A percentile compares a stretch with the other conserved stretches of the same genome.
Evolutionary conservation across 2,113 vertebrate species (phyloP).

Genomic region (Rhagologus leucostigma): DNA sequence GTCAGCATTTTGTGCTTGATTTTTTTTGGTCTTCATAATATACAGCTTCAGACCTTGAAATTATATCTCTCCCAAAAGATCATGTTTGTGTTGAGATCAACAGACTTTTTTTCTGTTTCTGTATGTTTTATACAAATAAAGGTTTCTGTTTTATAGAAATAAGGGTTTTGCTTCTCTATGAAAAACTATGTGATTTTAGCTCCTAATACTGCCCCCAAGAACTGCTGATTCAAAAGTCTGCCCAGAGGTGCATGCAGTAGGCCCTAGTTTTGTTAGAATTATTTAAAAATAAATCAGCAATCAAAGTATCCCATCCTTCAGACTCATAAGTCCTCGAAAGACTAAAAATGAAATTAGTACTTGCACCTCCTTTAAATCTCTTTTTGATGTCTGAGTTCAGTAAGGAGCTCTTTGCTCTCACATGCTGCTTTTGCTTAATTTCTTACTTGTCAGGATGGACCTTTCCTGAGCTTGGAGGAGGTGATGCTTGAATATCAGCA

Average conservation of each 20-base stretch:
- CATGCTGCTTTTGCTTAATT: background rate
- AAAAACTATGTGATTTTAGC: background rate
- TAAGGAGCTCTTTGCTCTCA: background rate
- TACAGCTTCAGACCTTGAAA: background rate
- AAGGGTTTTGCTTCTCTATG: background rate
- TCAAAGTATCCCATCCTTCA: background rate
- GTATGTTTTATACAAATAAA: background rate
- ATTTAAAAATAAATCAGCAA: background rate
- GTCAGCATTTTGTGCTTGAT: background rate
- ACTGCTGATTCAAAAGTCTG: background rate
- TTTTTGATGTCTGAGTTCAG: background rate
- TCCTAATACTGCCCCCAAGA: background rate
- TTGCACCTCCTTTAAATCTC: background rate
- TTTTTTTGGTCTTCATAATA: background rate
- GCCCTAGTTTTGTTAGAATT: background rate
- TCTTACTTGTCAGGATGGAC: background rate
- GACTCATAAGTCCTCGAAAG: background rate
- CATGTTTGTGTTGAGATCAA: background rate
- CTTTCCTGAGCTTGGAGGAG: background rate
- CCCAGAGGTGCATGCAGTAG: background rate
- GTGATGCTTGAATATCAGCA: background rate
- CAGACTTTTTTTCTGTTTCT: background rate
- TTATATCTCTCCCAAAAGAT: background rate
- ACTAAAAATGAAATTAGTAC: background rate
- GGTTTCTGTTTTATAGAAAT: background rate